A percentile compares a stretch with the other conserved stretches of the same genome.
phyloP scores from a whole-genome alignment of 2,888 invertebrate genomes.

The Eilema sororculum region DNA sequence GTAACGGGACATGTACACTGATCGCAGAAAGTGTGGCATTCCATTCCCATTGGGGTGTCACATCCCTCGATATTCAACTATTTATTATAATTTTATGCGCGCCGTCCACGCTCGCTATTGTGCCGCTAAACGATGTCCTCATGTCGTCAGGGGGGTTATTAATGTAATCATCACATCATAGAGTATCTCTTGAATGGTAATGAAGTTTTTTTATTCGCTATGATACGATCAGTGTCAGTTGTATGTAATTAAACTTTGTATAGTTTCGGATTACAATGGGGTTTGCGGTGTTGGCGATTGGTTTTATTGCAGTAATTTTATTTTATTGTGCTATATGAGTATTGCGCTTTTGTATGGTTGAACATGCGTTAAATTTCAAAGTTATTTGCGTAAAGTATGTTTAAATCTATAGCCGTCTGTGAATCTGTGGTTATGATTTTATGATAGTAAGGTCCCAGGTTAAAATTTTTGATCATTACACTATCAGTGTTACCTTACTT shows the following conservation, averaged over 20 bases:
- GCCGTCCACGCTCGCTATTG: constrained; percentile 78
- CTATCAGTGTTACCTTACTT: too few relatives aligned
- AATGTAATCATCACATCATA: constrained; percentile 59
- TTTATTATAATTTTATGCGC: constrained; percentile 87
- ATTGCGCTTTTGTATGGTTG: constrained; percentile 5
- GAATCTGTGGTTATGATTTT: too few relatives aligned
- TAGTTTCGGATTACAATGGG: constrained; percentile 45
- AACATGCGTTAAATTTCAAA: not conserved
- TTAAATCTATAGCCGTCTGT: too few relatives aligned
- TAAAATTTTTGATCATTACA: too few relatives aligned
- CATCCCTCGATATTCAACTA: constrained; percentile 63
- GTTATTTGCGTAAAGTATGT: not conserved
- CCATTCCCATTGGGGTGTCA: constrained; percentile 62
- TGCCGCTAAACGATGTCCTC: constrained; percentile 80
- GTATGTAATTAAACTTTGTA: constrained; percentile 71
- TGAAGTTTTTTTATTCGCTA: constrained; percentile 72
- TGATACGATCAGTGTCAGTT: constrained; percentile 80
- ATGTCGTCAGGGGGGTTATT: constrained; percentile 74
- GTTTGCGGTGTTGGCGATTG: constrained; percentile 28
- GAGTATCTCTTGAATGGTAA: constrained; percentile 73
- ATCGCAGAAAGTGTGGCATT: constrained; percentile 32
- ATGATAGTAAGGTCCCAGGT: too few relatives aligned
- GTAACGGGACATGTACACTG: constrained; percentile 16
- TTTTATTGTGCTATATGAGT: constrained; percentile 8
- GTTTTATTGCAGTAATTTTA: constrained; percentile 37